Conservation (phyloP, 2,113 vertebrate genomes). For the Pelecanoides urinatrix region DNA sequence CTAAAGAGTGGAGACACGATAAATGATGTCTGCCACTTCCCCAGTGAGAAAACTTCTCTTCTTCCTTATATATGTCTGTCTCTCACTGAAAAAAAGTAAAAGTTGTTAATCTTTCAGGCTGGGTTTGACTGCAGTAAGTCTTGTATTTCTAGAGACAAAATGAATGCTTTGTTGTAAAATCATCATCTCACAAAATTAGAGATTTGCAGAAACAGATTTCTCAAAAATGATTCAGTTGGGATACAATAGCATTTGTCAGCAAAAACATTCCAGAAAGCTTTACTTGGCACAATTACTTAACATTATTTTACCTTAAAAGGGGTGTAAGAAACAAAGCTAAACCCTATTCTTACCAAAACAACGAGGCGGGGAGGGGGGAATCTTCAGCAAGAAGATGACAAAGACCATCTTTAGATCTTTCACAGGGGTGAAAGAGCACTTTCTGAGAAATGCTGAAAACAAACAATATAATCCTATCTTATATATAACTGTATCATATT, state of each 20-base stretch:
- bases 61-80: not conserved
- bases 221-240: not conserved
- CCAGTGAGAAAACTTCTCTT: not conserved
- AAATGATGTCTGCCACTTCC: not conserved
- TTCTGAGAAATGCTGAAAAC: not conserved
- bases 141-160: not conserved
- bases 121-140: not conserved
- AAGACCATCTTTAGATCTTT: not conserved
- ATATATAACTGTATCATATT: not conserved
- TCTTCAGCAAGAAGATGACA: not conserved
- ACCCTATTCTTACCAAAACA: not conserved
- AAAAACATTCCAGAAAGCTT: not conserved
- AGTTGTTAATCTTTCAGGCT: not conserved
- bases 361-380: fast-evolving
- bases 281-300: not conserved
- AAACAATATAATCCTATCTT: not conserved
- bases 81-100: not conserved
- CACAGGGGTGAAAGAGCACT: not conserved
- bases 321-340: not conserved
- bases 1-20: not conserved
- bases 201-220: not conserved
- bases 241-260: not conserved
- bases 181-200: not conserved
- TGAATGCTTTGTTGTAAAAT: not conserved
- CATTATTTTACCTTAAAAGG: conserved; percentile 7